Evolutionary conservation across 2,797 vertebrate genomes (phyloP).

Genomic region (Thamnophis elegans): DNA sequence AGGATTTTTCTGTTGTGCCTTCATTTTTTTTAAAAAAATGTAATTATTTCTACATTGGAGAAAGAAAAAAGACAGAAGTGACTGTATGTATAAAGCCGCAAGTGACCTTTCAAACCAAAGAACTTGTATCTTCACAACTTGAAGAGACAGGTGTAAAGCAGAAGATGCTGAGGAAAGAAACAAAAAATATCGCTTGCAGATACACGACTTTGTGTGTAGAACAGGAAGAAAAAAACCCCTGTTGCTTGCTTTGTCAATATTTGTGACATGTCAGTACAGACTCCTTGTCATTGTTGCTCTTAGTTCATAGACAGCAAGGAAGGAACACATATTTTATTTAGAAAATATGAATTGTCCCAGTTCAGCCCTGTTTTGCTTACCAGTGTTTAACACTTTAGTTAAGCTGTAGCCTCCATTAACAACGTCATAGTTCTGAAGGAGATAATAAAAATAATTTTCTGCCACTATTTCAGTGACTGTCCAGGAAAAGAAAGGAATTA

Average conservation of each 20-base stretch:
- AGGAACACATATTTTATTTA: constrained; percentile 44
- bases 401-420: constrained; percentile 1
- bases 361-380: constrained; percentile 14
- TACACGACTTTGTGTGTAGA: constrained; percentile 38
- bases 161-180: constrained; percentile 61
- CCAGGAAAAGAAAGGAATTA: not conserved
- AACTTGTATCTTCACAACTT: constrained; percentile 57
- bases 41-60: constrained; percentile 56
- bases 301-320: constrained; percentile 34
- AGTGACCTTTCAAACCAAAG: constrained; percentile 72
- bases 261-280: constrained; percentile 41
- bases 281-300: constrained; percentile 44
- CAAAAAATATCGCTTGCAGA: constrained; percentile 55
- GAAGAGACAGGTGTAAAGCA: constrained; percentile 66
- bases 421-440: not conserved
- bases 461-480: fast-evolving
- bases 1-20: constrained; percentile 15
- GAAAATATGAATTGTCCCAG: constrained; percentile 47
- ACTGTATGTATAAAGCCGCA: constrained; percentile 57
- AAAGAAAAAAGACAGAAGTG: constrained; percentile 15
- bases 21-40: constrained; percentile 23
- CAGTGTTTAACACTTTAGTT: constrained; percentile 1
- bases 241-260: constrained; percentile 45
- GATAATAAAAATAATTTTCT: not conserved
- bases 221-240: constrained; percentile 25